Evolutionary conservation across 2,797 vertebrate species (phyloP).

Genomic region (Acipenser ruthenus): DNA sequence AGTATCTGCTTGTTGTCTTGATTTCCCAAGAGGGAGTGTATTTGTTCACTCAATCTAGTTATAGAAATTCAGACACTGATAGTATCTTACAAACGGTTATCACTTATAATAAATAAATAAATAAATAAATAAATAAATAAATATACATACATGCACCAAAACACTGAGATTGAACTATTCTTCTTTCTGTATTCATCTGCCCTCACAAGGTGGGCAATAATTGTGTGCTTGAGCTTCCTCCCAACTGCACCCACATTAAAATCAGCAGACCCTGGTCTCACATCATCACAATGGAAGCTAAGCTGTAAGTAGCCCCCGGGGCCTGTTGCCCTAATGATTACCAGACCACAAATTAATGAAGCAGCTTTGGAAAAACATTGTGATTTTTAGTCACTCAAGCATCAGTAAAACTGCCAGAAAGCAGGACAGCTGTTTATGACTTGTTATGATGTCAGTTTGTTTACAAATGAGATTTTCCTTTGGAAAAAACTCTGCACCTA

Average conservation of each 20-base stretch:
- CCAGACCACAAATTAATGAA: constrained; percentile 56
- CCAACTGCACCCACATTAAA: constrained; percentile 13
- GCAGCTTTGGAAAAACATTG: constrained; percentile 44
- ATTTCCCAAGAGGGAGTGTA: constrained; percentile 73
- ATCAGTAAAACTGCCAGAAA: constrained; percentile 51
- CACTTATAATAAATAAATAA: constrained; percentile 36
- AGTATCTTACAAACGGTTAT: constrained; percentile 44
- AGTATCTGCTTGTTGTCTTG: constrained; percentile 84
- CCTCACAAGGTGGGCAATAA: constrained; percentile 22
- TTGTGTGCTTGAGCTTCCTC: neutral
- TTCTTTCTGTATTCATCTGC: constrained; percentile 14
- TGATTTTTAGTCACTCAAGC: constrained; percentile 58
- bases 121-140: constrained; percentile 19
- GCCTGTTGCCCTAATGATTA: constrained; percentile 64
- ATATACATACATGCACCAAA: constrained; percentile 26
- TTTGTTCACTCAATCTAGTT: constrained; percentile 58
- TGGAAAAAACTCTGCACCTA: constrained; percentile 28
- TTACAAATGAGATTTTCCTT: constrained; percentile 48
- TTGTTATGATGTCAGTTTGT: constrained; percentile 40
- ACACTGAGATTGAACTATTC: constrained; percentile 36
- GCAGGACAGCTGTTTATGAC: constrained; percentile 43
- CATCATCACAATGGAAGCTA: constrained; percentile 16
- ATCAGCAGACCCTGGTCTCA: constrained; percentile 18
- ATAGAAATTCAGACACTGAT: constrained; percentile 54
- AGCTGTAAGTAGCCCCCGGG: constrained; percentile 50